Percentiles rank a stretch among this genome's conserved stretches.
Conservation (phyloP, 2,113 vertebrate species). For the Murina feae region DNA sequence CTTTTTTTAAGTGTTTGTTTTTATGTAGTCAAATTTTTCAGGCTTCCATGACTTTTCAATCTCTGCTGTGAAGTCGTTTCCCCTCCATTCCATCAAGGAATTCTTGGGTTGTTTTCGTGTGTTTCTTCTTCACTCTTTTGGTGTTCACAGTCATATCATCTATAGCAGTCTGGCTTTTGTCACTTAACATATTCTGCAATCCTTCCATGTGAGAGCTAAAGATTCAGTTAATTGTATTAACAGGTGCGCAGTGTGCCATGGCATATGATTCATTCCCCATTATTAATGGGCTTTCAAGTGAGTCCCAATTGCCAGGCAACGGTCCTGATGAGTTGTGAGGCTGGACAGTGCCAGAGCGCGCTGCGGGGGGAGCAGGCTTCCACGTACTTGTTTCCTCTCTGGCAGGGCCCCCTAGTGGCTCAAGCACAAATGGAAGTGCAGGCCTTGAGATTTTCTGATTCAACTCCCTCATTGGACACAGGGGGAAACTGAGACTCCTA, state of each 20-base stretch:
- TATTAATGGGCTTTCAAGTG: background rate
- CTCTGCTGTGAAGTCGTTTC: background rate
- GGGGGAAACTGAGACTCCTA: background rate
- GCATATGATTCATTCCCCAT: background rate
- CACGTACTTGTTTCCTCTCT: background rate
- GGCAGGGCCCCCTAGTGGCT: slow-evolving; percentile 15
- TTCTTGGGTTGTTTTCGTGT: background rate
- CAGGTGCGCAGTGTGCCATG: background rate
- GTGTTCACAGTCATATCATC: background rate
- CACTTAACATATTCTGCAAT: background rate
- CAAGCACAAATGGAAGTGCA: background rate
- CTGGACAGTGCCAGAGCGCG: background rate
- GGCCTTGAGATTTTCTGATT: background rate
- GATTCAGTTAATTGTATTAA: background rate
- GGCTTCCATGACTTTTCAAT: background rate
- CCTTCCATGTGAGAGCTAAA: background rate
- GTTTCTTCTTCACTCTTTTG: background rate
- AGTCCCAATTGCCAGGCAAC: background rate
- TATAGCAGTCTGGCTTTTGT: background rate
- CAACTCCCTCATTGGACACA: background rate
- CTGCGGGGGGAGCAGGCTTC: background rate
- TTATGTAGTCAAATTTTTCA: background rate
- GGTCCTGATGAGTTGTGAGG: background rate
- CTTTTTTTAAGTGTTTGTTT: background rate
- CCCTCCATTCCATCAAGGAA: background rate